These are phyloP conservation scores for Tetrax tetrax DNA, from an alignment of 2,113 vertebrate genomes.

Conservation along the genomic window DNA sequence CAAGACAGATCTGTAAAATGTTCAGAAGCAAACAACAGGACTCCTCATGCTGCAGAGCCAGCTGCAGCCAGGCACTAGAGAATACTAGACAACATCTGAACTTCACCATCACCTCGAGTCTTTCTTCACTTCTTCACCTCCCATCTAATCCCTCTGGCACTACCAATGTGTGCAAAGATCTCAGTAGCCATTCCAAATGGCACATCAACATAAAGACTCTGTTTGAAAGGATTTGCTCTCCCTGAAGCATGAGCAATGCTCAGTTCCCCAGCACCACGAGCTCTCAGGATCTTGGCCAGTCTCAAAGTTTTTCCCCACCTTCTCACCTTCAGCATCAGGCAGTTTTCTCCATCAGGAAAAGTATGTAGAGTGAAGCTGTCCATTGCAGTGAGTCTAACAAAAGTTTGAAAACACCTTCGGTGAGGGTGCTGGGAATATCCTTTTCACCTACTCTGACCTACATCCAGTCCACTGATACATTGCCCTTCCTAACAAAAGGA, in stretches of 20 bases:
- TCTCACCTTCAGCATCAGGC: neutral
- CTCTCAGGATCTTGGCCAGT: neutral
- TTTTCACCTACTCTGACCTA: neutral
- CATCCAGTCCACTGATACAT: neutral
- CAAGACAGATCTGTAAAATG: neutral
- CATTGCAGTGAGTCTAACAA: neutral
- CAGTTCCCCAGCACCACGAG: rapidly evolving
- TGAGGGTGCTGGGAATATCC: neutral
- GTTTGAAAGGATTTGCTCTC: neutral
- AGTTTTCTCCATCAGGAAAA: neutral
- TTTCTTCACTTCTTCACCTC: neutral
- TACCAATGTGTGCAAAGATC: neutral
- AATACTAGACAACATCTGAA: neutral
- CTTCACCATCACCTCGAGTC: neutral
- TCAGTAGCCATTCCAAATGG: neutral
- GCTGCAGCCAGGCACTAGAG: neutral
- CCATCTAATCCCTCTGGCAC: neutral
- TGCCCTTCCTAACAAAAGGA: neutral
- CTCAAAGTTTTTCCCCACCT: neutral
- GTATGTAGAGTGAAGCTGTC: rapidly evolving
- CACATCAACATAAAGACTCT: neutral
- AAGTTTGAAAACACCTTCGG: neutral
- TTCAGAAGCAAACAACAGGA: neutral
- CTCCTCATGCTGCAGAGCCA: neutral
- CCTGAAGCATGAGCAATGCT: neutral